Percentiles rank a stretch among this genome's conserved stretches.
Evolutionary conservation across 2,113 vertebrate genomes (phyloP).

Genomic region (Eptesicus fuscus): DNA sequence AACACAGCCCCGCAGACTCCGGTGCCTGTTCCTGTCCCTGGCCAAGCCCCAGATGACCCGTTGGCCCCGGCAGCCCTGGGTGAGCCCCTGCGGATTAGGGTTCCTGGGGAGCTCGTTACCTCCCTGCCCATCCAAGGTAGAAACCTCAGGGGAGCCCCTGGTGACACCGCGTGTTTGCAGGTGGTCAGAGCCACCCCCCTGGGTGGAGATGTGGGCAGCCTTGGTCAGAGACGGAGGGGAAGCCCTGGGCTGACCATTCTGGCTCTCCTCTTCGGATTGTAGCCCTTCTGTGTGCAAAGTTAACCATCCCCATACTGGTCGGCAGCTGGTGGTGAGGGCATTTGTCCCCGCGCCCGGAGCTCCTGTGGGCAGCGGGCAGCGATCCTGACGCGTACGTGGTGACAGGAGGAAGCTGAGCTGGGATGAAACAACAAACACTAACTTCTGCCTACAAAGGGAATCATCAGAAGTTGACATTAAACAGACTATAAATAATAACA

Average conservation of each 20-base stretch:
- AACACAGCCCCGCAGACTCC: not conserved
- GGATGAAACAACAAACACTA: not conserved
- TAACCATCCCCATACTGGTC: accelerated
- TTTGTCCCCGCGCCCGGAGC: not conserved
- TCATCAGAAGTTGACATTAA: not conserved
- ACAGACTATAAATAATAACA: not conserved
- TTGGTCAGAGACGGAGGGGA: not conserved
- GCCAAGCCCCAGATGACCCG: not conserved
- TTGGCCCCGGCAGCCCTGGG: not conserved
- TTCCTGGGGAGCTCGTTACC: not conserved
- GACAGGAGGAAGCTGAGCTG: not conserved
- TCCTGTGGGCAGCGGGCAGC: not conserved
- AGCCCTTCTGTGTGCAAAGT: no score
- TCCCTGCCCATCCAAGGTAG: accelerated
- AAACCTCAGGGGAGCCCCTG: not conserved
- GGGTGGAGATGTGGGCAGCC: not conserved
- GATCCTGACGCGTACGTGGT: not conserved
- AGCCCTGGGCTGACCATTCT: not conserved
- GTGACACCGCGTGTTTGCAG: not conserved
- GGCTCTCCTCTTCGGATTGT: not conserved
- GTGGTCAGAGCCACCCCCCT: not conserved
- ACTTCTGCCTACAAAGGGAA: not conserved
- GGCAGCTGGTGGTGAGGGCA: not conserved
- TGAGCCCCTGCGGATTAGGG: not conserved
- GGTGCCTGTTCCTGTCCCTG: not conserved